Evolutionary conservation across 2,888 invertebrate genomes (phyloP).

Genomic region (Hymenopus coronatus): DNA sequence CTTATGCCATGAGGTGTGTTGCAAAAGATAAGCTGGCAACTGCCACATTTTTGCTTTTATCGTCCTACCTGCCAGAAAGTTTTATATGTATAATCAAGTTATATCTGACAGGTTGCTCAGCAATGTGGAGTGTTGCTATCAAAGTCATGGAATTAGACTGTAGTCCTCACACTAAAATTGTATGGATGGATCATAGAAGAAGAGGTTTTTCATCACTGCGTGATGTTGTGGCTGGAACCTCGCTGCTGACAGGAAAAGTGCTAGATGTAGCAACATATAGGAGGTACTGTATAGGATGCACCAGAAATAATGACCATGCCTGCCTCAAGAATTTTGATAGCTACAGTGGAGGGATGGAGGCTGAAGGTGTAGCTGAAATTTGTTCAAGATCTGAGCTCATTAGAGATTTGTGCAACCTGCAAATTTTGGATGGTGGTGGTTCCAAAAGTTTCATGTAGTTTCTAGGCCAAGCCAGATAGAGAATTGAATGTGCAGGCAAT

Average conservation of each 20-base stretch:
- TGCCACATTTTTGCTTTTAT: too few species aligned
- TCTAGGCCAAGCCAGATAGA: neutral
- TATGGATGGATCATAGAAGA: neutral
- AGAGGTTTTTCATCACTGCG: neutral
- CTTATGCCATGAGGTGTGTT: too few species aligned
- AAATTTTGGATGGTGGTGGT: neutral
- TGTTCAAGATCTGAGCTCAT: neutral
- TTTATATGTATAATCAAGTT: too few species aligned
- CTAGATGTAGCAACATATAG: too few species aligned
- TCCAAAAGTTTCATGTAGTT: neutral
- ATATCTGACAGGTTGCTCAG: too few species aligned
- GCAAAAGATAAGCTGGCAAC: too few species aligned
- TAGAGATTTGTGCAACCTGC: neutral
- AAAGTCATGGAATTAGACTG: neutral
- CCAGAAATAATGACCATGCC: too few species aligned
- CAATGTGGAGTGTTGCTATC: neutral
- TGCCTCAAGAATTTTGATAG: too few species aligned
- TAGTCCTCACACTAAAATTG: neutral
- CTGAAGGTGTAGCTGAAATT: too few species aligned
- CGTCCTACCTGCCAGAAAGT: too few species aligned
- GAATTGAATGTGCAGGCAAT: neutral
- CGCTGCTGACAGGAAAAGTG: neutral
- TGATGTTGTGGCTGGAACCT: neutral
- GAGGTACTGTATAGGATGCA: too few species aligned
- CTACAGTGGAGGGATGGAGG: too few species aligned